Percentiles rank a stretch among this genome's conserved stretches.
Conservation (phyloP, 2,797 vertebrate species). For the Simalia tracyae region DNA sequence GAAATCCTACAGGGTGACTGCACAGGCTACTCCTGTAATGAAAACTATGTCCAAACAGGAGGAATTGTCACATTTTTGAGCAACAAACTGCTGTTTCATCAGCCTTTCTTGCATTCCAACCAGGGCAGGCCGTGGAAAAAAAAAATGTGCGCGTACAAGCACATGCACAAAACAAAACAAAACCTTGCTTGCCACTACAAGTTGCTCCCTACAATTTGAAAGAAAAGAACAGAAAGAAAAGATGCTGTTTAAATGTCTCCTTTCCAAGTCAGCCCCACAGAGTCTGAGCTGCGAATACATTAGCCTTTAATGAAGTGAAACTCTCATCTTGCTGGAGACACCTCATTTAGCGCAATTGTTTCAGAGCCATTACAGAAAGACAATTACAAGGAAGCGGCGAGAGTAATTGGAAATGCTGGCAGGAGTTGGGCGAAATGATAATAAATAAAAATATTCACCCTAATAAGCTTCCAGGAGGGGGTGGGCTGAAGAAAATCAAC, state of each 20-base stretch:
- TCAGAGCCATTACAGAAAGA: constrained; percentile 99
- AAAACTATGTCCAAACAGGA: not conserved
- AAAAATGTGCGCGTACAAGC: not conserved
- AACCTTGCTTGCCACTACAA: constrained; percentile 55
- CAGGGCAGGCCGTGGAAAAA: constrained; percentile 11
- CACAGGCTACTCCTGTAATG: not conserved
- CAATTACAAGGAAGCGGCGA: constrained; percentile 99
- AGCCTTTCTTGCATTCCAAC: constrained; percentile 55
- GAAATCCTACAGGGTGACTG: not conserved
- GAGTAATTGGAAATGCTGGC: constrained; percentile 99
- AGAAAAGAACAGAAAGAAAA: not conserved
- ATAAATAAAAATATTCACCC: constrained; percentile 99
- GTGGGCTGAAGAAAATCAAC: constrained; percentile 98
- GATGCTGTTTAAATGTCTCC: constrained; percentile 73
- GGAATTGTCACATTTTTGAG: constrained; percentile 11
- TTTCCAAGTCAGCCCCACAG: constrained; percentile 76
- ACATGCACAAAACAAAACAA: constrained; percentile 44
- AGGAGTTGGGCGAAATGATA: constrained; percentile 97
- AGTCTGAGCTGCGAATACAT: constrained; percentile 87
- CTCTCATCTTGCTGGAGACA: constrained; percentile 98
- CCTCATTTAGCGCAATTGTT: constrained; percentile 99
- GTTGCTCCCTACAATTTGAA: constrained; percentile 61
- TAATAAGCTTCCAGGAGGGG: constrained; percentile 97
- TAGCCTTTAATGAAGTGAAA: constrained; percentile 99
- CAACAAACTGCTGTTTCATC: constrained; percentile 44